Evolutionary conservation across 2,113 vertebrate genomes (phyloP), one percentile per base, ranked within the genome.

Genomic region (Colistium nudipinnis): DNA sequence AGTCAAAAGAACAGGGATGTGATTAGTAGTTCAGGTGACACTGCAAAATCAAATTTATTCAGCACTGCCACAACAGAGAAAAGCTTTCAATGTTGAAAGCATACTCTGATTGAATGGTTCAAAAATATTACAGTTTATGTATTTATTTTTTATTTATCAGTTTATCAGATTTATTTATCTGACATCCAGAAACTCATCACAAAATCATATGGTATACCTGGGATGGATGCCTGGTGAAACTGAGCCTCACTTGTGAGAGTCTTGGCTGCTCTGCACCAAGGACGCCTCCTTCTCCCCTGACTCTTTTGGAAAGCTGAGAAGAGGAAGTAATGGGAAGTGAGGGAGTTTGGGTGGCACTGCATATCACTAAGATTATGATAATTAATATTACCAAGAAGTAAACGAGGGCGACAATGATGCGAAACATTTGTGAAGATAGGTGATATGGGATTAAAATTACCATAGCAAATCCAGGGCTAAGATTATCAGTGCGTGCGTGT

Each of bases 251-350:
- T 78, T 70, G 48, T 62, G 19, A 14, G 44, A 19, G 8, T 67
- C 31, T 20, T 8, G 12, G 47, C 66, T 48, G 45, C 66, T 80
- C 55, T 71, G 80, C 55, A 60, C 55, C 30, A 39, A 30, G 4
- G 65, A 17, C 3, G 7, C 25, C 45, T 87, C 70, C 47, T 82
- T 85, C 56, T 87, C 69, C 47, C 3, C 27, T 2, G 28, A 33
- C 41, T 83, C 80, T 28, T 89, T 81, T 19, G 86, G 78, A 73
- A 76, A 76, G 49, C 91, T 92, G 82, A 45, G 30, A 36, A 41
- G 48, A 51, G 17, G 10, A 62, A 20, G 11, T 54, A 25, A 65
- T 4, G 43, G n/a, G 28, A 68, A 17, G 45, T 44, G 20, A 56
- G 36, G n/a, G 2, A 31, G 39, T 45, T 6, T 5, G 51, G 24